phyloP scores from a whole-genome alignment of 1,140 invertebrate genomes.

The Akabosia matsudoensis region DNA sequence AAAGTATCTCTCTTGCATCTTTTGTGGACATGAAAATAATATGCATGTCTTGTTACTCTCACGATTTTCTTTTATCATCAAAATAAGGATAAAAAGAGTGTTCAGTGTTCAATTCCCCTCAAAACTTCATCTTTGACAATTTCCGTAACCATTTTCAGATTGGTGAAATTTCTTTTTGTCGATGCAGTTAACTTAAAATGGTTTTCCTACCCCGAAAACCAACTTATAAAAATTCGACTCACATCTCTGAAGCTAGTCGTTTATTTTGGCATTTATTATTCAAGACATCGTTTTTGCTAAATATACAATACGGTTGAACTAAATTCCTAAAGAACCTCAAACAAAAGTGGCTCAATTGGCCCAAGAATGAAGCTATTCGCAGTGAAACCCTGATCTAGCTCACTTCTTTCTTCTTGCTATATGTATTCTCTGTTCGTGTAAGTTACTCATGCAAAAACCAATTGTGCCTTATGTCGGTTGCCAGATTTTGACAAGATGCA shows the following conservation, averaged over 20 bases:
- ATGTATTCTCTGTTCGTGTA: not conserved
- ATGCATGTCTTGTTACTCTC: not conserved
- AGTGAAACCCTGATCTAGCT: not conserved
- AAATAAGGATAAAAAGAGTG: too few relatives aligned
- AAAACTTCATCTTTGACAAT: not conserved
- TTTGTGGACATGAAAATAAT: not conserved
- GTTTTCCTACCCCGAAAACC: too few relatives aligned
- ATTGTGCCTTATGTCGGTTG: not conserved
- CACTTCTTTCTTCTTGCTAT: not conserved
- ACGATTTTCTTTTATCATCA: not conserved
- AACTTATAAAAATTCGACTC: too few relatives aligned
- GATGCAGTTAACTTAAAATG: too few relatives aligned
- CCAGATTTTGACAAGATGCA: not conserved
- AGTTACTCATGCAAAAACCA: not conserved
- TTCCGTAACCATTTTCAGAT: not conserved
- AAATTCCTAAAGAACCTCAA: not conserved
- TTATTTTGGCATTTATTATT: too few relatives aligned
- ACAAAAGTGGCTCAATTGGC: not conserved
- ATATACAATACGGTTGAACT: too few relatives aligned
- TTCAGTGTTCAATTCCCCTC: not conserved
- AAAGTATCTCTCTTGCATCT: not conserved
- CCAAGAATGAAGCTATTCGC: not conserved
- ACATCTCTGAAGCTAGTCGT: too few relatives aligned
- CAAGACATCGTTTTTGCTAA: too few relatives aligned
- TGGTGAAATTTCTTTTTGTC: too few relatives aligned